Conservation (phyloP, 2,888 invertebrate genomes). For the Quadriops clusia region DNA sequence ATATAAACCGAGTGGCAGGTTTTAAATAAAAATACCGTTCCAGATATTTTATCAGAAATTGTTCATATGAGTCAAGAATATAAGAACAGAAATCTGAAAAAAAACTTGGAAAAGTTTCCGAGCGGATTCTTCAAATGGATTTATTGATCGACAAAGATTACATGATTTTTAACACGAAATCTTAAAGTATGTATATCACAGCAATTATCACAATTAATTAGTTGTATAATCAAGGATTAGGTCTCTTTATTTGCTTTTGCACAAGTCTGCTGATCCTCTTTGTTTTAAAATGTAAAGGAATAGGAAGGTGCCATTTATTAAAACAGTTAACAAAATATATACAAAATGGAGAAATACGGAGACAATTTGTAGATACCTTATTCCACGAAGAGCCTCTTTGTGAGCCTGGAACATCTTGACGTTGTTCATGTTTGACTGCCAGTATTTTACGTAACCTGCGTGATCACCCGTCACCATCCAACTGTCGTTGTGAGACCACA, state of each 20-base stretch:
- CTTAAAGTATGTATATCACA: conserved; percentile 21
- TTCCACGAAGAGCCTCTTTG: conserved; percentile 97
- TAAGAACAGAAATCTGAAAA: conserved; percentile 25
- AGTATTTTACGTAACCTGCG: conserved; percentile 97
- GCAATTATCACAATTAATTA: conserved; percentile 26
- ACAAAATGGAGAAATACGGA: conserved; percentile 32
- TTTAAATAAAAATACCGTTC: conserved; percentile 31
- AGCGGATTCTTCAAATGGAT: conserved; percentile 26
- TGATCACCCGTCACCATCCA: conserved; percentile 99
- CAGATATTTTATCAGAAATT: conserved; percentile 29
- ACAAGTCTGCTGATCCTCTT: conserved; percentile 4
- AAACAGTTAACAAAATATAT: conserved; percentile 25
- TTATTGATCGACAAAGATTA: conserved; percentile 30
- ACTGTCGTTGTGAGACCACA: conserved; percentile 97
- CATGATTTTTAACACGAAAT: conserved; percentile 22
- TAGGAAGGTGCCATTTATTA: conserved; percentile 34
- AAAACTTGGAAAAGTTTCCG: conserved; percentile 29
- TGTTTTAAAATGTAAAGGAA: conserved; percentile 21
- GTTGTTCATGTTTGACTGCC: conserved; percentile 99
- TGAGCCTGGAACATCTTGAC: conserved; percentile 99
- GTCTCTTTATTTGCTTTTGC: conserved; percentile 7
- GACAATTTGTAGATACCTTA: conserved; percentile 63
- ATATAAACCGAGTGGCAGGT: conserved; percentile 22
- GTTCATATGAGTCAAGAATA: conserved; percentile 9
- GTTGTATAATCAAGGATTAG: conserved; percentile 8